Percentiles rank a stretch among this genome's conserved stretches.
Conservation (phyloP, 2,113 vertebrate genomes). For the Salvelinus alpinus region DNA sequence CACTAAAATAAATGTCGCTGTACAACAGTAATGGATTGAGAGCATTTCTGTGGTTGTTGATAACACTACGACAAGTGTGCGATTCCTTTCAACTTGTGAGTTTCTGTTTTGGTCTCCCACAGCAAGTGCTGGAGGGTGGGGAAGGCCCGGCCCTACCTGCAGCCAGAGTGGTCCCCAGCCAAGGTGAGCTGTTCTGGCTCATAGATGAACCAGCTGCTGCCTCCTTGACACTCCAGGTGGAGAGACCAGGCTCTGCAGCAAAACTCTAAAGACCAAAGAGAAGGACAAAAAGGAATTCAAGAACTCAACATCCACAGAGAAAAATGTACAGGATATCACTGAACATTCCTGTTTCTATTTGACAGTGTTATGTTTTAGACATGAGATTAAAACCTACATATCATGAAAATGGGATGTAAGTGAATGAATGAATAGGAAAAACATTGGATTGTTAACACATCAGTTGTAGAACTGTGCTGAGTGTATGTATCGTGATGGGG, state of each 20-base stretch:
- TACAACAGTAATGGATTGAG: too few relatives aligned
- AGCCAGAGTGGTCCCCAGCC: constrained; percentile 76
- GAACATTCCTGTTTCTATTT: neutral
- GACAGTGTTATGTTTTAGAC: too few relatives aligned
- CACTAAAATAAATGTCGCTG: too few relatives aligned
- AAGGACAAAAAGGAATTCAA: neutral
- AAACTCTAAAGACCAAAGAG: constrained; percentile 55
- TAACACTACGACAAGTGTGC: neutral
- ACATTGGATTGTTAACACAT: too few relatives aligned
- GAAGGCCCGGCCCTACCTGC: constrained; percentile 78
- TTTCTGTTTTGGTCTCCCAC: constrained; percentile 11
- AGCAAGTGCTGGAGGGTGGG: constrained; percentile 84
- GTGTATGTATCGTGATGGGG: too few relatives aligned
- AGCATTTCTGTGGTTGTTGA: too few relatives aligned
- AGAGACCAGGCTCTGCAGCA: constrained; percentile 74
- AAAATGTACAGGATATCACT: neutral
- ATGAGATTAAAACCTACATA: too few relatives aligned
- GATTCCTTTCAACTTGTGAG: neutral
- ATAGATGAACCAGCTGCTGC: constrained; percentile 85
- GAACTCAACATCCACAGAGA: neutral
- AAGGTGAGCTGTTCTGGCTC: constrained; percentile 86
- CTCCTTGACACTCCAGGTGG: constrained; percentile 77
- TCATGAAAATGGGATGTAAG: too few relatives aligned
- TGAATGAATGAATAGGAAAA: too few relatives aligned
- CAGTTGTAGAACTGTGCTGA: too few relatives aligned